Base-by-base conservation (phyloP, 2,113 vertebrate genomes). In the Bubo scandiacus region DNA sequence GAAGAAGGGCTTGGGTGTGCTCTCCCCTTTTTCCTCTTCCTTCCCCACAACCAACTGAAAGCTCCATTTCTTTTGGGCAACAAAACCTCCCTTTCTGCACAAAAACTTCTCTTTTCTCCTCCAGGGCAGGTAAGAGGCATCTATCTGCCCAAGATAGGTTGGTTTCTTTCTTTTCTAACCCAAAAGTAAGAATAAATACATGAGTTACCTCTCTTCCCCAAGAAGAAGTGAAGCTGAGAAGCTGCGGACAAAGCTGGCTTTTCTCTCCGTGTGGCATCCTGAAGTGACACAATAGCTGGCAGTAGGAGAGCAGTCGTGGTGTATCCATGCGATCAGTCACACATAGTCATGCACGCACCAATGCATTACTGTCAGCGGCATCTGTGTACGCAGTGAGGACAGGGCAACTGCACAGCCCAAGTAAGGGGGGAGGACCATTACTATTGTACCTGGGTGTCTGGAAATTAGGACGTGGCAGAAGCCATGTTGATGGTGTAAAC, bases 271-370 rank as follows among this genome's bases (percentile, higher is more conserved):
- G 36, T 88, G 70, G 63, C 57, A 66, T 66, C 49, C 66, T 88
- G 72, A 68, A 73, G 70, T 36, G 51, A 70, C 43, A 26, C 0
- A 5, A 18, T 47, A 73, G n/a, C 40, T 74, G n/a, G 11, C 57
- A 75, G 38, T 22, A 6, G 9, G 30, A 47, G 47, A 67, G 57
- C 11, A 57, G 45, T 26, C 25, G 51, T 47, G 55, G 70, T 72
- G 40, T 63, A 55, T 77, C 82, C 32, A 17, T 83, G 80, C 2
- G 4, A 36, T 89, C 42, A 43, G 40, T 58, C 40, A n/a, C 4
- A 3, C 22, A 10, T 2, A 71, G 62, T 54, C 19, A 20, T 10
- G 19, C 34, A 32, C 0, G 1, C 55, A 29, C 27, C 0, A 0
- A 19, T 81, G 61, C 20, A 4, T 78, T 74, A 63, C 22, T 84